Evolutionary conservation across 1,140 invertebrate genomes (phyloP), one percentile per base, ranked within the genome.

Genomic region (Coenobita brevimanus): DNA sequence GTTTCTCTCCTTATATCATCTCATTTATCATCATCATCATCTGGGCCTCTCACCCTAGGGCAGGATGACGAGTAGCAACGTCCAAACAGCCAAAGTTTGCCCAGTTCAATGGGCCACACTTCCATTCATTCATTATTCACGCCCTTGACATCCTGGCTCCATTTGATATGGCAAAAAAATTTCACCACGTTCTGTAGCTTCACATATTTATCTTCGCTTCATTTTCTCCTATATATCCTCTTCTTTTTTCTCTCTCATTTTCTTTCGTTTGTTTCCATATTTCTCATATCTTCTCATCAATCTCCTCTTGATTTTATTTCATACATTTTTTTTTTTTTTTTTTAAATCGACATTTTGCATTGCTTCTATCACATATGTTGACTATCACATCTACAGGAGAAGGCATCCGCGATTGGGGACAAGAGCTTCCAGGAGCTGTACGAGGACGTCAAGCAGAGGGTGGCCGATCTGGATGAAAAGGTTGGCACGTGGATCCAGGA

Each of bases 351-450:
- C 10, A 2, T 17, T 2, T 17, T n/a, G 57, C 4, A 69, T 27
- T 30, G 4, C 2, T 24, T 3, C 27, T 24, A 17, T 15, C 24
- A 13, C 2, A 13, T 76, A 46, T 43, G 24, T 33, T 17, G 27
- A 24, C 43, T 46, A 21, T 41, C 41, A n/a, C 0, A 1, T 21
- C 50, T 54, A 21, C 73, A 86, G 83, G 83, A 86, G 0, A 86
- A 67, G 8, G 83, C 83, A 15, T 21, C 41, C 73, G 27, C 30
- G 41, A 24, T 86, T 54, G 43, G 79, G 41, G 83, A 86, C 60
- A 78, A 79, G 62, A 86, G 50, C 10, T 86, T 86, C 43, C 30
- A 43, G 10, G 83, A 86, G 17, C 64, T 86, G 83, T 86, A 79
- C 75, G 75, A 86, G 1, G 76, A 69, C 60, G 83, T 86, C 4